A percentile compares a stretch with the other conserved stretches of the same genome.
Conservation (phyloP, 2,113 vertebrate genomes). For the Dipodomys spectabilis region DNA sequence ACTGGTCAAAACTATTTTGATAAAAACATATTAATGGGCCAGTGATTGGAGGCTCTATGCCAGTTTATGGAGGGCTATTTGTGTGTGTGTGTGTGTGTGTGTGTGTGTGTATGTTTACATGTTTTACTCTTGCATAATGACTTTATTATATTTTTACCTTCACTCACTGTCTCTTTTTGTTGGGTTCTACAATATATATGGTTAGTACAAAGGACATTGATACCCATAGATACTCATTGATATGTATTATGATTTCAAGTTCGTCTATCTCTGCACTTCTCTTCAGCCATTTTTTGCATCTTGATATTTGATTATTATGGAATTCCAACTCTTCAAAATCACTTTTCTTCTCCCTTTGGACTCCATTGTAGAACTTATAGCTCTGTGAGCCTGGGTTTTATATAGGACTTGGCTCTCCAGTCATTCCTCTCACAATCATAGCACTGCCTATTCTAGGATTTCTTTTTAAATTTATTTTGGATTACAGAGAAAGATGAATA, state of each 20-base stretch:
- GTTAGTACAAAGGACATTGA: no score
- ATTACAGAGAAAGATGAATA: neutral
- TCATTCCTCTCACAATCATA: neutral
- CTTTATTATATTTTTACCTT: slow-evolving; percentile 14
- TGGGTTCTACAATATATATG: neutral
- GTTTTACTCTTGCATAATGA: neutral
- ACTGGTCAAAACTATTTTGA: neutral
- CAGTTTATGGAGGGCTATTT: neutral
- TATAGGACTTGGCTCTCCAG: neutral
- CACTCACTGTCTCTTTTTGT: neutral
- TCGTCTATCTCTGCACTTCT: neutral
- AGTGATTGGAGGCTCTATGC: neutral
- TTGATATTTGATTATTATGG: neutral
- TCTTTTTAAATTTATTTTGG: neutral
- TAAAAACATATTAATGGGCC: neutral
- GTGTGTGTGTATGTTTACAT: no score
- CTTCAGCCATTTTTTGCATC: neutral
- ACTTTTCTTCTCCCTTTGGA: neutral
- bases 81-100: neutral
- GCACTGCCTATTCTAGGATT: neutral
- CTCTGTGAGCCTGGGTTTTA: neutral
- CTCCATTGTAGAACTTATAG: neutral
- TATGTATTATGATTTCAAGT: neutral
- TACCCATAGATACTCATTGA: neutral
- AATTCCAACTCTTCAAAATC: neutral